These are phyloP conservation scores for Papilio machaon DNA, from an alignment of 1,140 invertebrate genomes.

Conservation along the genomic window DNA sequence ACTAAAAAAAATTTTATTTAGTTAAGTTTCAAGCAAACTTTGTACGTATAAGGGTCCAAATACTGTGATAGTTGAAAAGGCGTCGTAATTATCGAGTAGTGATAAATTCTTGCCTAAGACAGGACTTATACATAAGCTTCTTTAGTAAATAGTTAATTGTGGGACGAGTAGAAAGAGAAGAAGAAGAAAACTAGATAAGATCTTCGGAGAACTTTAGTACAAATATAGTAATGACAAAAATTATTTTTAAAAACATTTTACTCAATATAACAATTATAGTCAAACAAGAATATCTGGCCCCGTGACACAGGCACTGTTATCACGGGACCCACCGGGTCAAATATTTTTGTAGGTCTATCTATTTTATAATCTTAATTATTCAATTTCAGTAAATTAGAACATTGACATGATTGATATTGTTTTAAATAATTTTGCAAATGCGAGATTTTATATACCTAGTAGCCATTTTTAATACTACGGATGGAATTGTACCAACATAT, in stretches of 20 bases:
- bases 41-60: constrained; percentile 41
- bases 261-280: no score
- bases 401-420: neutral
- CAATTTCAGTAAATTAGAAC: no score
- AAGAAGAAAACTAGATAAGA: neutral
- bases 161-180: neutral
- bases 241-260: neutral
- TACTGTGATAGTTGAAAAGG: constrained; percentile 49
- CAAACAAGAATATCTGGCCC: no score
- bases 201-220: neutral
- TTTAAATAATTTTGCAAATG: neutral
- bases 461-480: constrained; percentile 10
- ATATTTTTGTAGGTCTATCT: no score
- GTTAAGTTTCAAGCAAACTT: neutral
- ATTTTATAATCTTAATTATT: no score
- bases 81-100: constrained; percentile 25
- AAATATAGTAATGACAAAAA: neutral
- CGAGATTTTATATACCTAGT: neutral
- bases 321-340: no score
- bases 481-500: constrained; percentile 28
- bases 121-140: constrained; percentile 2
- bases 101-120: constrained; percentile 34
- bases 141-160: constrained; percentile 2
- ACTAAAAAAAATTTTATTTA: neutral
- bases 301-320: no score